phyloP scores from a whole-genome alignment of 2,113 vertebrate species.

The Neodon shergylaensis region DNA sequence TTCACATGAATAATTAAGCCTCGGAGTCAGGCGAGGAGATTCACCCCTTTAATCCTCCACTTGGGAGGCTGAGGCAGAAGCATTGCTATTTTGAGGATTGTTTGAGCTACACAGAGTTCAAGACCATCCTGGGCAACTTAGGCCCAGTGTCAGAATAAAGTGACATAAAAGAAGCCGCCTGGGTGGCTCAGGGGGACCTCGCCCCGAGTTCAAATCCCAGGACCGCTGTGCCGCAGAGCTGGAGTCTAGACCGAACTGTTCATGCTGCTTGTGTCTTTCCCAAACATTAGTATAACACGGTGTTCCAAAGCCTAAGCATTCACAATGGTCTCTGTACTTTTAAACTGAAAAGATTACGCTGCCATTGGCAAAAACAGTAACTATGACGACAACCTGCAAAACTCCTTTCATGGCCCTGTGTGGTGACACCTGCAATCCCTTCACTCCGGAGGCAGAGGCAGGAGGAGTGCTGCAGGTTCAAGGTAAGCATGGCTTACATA shows the following conservation, averaged over 20 bases:
- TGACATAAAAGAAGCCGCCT: neutral
- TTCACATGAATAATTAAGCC: slow-evolving; percentile 4
- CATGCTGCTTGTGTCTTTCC: slow-evolving; percentile 18
- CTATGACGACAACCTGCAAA: neutral
- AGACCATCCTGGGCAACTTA: neutral
- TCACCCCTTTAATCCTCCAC: neutral
- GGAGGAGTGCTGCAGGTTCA: neutral
- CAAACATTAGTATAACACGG: slow-evolving; percentile 34
- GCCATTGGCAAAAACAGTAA: neutral
- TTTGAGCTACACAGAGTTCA: neutral
- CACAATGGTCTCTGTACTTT: slow-evolving; percentile 49
- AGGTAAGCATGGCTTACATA: neutral
- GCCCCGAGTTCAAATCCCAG: neutral
- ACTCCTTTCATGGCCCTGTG: neutral
- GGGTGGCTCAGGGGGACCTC: neutral
- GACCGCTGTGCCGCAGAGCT: neutral
- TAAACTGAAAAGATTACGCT: slow-evolving; percentile 68
- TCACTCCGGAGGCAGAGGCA: neutral
- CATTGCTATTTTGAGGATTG: neutral
- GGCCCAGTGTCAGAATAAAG: neutral
- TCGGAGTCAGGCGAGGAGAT: neutral
- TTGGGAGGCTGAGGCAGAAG: neutral
- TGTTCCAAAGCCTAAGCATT: slow-evolving; percentile 53
- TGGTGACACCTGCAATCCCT: neutral
- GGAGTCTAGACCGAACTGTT: neutral